A percentile compares a stretch with the other conserved stretches of the same genome.
Conservation (phyloP, 2,888 invertebrate species). For the Stenchaetothrips biformis region DNA sequence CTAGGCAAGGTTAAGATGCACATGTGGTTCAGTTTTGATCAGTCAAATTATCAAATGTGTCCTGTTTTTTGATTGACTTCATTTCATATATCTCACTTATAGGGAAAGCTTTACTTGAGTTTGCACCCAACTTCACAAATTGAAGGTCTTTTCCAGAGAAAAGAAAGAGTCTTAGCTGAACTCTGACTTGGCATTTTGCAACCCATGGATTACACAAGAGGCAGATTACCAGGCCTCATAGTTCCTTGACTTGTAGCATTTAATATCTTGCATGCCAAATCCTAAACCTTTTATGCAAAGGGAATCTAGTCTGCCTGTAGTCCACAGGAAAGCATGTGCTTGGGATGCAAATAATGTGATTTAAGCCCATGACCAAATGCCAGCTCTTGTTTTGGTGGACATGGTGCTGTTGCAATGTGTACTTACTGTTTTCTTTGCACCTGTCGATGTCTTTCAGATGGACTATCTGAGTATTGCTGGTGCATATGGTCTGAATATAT, state of each 20-base stretch:
- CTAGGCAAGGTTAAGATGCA: not conserved
- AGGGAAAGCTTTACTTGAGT: not conserved
- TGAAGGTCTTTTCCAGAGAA: constrained; percentile 5
- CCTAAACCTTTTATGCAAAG: not conserved
- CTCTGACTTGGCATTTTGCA: not conserved
- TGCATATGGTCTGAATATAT: not conserved
- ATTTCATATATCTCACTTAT: not conserved
- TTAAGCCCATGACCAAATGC: too few species aligned
- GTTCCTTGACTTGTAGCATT: not conserved
- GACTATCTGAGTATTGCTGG: not conserved
- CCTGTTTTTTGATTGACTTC: not conserved
- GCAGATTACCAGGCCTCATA: not conserved
- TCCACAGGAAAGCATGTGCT: not conserved
- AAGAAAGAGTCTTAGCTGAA: constrained; percentile 21
- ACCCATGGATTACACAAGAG: not conserved
- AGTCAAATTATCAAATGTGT: not conserved
- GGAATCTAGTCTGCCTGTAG: constrained; percentile 12
- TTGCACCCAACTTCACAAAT: not conserved
- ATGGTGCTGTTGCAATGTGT: not conserved
- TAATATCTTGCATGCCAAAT: not conserved
- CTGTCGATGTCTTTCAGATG: not conserved
- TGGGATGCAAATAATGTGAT: too few species aligned
- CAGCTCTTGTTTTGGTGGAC: too few species aligned
- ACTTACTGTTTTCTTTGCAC: not conserved
- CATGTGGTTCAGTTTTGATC: not conserved